Percentiles rank a stretch among this genome's conserved stretches.
These are phyloP conservation scores for Channa maculata DNA, from an alignment of 2,113 vertebrate genomes.

Conservation along the genomic window DNA sequence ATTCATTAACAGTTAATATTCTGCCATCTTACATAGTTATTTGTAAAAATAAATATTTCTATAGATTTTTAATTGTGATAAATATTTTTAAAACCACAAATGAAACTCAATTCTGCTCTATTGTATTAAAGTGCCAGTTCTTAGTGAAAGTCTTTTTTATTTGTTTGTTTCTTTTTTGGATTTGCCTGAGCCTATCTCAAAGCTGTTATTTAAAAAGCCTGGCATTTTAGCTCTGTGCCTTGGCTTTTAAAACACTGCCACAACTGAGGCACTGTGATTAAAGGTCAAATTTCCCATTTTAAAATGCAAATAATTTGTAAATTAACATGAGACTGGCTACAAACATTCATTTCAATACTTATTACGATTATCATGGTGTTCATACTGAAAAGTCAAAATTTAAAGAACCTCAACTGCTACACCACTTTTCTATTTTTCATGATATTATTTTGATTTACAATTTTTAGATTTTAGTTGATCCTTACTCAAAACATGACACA, in stretches of 20 bases:
- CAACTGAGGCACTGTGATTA: slow-evolving; percentile 24
- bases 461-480: neutral
- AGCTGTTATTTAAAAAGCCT: slow-evolving; percentile 2
- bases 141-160: no score
- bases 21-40: no score
- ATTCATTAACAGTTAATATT: no score
- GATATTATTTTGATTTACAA: neutral
- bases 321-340: neutral
- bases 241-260: slow-evolving; percentile 31
- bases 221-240: slow-evolving; percentile 20
- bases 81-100: no score
- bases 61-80: no score
- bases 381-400: slow-evolving; percentile 40
- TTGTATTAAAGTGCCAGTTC: no score
- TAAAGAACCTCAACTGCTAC: neutral
- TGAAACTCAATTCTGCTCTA: no score
- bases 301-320: slow-evolving; percentile 27
- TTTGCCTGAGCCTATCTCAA: neutral
- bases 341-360: slow-evolving; percentile 10
- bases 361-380: slow-evolving; percentile 13
- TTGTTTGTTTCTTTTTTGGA: neutral
- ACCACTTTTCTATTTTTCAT: slow-evolving; percentile 5
- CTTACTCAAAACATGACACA: neutral
- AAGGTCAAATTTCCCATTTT: slow-evolving; percentile 35
- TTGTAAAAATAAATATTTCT: no score